Conservation (phyloP, 1,140 invertebrate species). For the Streblospio benedicti region DNA sequence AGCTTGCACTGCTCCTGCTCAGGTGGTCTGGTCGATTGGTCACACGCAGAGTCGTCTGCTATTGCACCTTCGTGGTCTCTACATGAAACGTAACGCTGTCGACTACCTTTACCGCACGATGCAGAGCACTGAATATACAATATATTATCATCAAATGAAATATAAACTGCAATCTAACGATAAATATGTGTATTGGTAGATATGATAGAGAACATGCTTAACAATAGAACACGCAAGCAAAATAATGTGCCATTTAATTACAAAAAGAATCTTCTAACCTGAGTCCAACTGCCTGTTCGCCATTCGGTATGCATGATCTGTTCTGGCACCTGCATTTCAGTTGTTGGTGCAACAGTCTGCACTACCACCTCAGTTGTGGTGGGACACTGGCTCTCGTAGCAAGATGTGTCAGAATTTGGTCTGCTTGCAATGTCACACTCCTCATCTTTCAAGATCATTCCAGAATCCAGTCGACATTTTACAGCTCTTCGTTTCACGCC, state of each 20-base stretch:
- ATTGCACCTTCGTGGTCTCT: slow-evolving; percentile 28
- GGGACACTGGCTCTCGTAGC: background rate
- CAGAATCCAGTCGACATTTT: background rate
- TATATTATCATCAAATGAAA: background rate
- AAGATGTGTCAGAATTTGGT: no score
- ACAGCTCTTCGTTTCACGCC: slow-evolving; percentile 18
- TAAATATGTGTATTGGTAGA: background rate
- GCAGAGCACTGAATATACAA: slow-evolving; percentile 37
- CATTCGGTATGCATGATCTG: slow-evolving; percentile 14
- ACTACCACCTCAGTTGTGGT: slow-evolving; percentile 10
- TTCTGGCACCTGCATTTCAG: background rate
- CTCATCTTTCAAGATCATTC: background rate
- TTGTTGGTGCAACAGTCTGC: background rate
- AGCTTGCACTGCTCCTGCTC: slow-evolving; percentile 33
- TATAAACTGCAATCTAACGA: background rate
- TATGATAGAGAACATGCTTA: background rate
- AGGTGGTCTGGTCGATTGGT: slow-evolving; percentile 27
- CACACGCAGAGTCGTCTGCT: slow-evolving; percentile 34
- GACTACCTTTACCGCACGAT: slow-evolving; percentile 40
- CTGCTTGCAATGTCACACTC: background rate
- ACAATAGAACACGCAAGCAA: background rate
- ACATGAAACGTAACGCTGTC: slow-evolving; percentile 44
- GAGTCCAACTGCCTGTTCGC: slow-evolving; percentile 32
- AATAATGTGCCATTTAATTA: background rate
- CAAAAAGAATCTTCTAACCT: slow-evolving; percentile 20